Evolutionary conservation across 2,113 vertebrate species (phyloP).

Genomic region (Neogale vison): DNA sequence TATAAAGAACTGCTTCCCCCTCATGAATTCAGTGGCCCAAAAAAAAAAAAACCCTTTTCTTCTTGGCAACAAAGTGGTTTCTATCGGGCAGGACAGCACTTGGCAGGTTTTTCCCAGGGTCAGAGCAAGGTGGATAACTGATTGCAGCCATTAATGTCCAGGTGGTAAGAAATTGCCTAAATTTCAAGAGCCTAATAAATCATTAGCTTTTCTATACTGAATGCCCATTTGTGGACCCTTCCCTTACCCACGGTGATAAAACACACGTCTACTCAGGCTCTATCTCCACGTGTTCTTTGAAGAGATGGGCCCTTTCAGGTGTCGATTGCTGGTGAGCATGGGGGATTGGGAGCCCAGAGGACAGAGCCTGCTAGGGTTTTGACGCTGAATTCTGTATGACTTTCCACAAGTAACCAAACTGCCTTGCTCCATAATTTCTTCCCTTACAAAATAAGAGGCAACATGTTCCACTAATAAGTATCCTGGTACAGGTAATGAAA

Average conservation of each 20-base stretch:
- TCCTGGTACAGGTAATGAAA: neutral
- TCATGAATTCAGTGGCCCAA: neutral
- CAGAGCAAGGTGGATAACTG: slow-evolving; percentile 46
- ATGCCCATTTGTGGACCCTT: neutral
- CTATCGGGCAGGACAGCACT: neutral
- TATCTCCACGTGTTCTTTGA: neutral
- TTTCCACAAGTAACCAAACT: neutral
- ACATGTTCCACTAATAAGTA: neutral
- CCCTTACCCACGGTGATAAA: neutral
- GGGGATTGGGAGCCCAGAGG: accelerated
- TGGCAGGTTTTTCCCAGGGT: slow-evolving; percentile 47
- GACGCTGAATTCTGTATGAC: neutral
- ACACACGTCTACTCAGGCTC: neutral
- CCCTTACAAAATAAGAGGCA: neutral
- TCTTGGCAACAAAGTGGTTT: slow-evolving; percentile 45
- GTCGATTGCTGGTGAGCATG: neutral
- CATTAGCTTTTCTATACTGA: slow-evolving; percentile 16
- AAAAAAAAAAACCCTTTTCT: neutral
- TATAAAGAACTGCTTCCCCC: neutral
- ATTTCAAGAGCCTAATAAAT: neutral
- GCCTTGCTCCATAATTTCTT: neutral
- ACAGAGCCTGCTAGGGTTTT: neutral
- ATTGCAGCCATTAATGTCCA: slow-evolving; percentile 60
- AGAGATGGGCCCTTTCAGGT: neutral
- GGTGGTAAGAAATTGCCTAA: slow-evolving; percentile 58